A percentile compares a stretch with the other conserved stretches of the same genome.
Conservation (phyloP, 2,113 vertebrate genomes). For the Ornithorhynchus anatinus region DNA sequence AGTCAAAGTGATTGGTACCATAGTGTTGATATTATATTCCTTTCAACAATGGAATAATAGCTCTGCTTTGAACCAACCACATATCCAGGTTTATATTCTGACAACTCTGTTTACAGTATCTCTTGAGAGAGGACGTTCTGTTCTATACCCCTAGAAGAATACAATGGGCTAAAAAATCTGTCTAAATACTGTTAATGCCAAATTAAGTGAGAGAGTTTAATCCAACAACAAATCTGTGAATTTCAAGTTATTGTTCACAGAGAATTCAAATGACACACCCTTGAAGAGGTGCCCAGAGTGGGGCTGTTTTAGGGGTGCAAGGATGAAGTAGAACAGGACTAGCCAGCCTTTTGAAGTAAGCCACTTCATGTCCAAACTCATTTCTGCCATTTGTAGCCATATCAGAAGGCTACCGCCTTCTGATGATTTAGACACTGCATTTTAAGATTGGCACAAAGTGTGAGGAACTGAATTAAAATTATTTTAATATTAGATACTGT, state of each 20-base stretch:
- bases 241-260: neutral
- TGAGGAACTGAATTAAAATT: too few species aligned
- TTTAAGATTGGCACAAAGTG: too few species aligned
- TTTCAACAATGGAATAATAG: neutral
- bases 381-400: too few species aligned
- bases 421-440: too few species aligned
- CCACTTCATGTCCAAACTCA: too few species aligned
- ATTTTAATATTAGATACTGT: too few species aligned
- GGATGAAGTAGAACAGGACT: too few species aligned
- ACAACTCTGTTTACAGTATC: neutral
- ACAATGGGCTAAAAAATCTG: neutral
- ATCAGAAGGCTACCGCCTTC: too few species aligned
- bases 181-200: neutral
- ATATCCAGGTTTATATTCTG: neutral
- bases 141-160: neutral
- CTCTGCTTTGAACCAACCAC: neutral
- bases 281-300: too few species aligned
- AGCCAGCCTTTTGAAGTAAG: too few species aligned
- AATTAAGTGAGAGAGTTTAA: neutral
- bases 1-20: neutral
- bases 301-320: neutral
- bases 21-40: neutral
- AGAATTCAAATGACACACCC: neutral
- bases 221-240: neutral
- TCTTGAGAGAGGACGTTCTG: neutral